Conservation (phyloP, 2,797 vertebrate genomes). For the Eptatretus atami region DNA sequence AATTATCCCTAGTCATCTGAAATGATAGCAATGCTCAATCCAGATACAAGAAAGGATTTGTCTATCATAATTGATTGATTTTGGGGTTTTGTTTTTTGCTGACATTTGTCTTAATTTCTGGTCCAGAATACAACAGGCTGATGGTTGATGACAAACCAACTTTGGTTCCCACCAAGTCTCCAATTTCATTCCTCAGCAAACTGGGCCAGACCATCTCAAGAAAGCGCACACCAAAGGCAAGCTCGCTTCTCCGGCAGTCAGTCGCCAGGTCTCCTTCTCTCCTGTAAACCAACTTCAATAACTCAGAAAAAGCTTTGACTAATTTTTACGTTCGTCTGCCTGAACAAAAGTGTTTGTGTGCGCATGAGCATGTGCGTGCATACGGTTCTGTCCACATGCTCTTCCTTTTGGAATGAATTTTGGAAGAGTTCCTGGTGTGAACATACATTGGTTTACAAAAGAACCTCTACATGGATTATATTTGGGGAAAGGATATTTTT, state of each 20-base stretch:
- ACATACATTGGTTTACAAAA: too few species aligned
- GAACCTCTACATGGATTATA: background rate
- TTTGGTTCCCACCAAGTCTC: slow-evolving; percentile 54
- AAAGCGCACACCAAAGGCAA: slow-evolving; percentile 73
- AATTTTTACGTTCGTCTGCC: too few species aligned
- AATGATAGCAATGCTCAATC: background rate
- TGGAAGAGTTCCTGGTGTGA: too few species aligned
- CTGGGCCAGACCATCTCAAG: slow-evolving; percentile 79
- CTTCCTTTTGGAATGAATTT: too few species aligned
- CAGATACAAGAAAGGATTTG: background rate
- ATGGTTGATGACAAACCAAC: slow-evolving; percentile 15
- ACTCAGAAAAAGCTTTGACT: too few species aligned
- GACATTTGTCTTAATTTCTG: slow-evolving; percentile 24
- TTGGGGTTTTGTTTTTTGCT: slow-evolving; percentile 7
- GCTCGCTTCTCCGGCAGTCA: slow-evolving; percentile 8
- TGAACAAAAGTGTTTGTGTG: too few species aligned
- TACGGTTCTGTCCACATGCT: too few species aligned
- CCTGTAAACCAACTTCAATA: too few species aligned
- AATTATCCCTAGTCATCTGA: background rate
- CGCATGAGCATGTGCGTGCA: too few species aligned
- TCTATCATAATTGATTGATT: slow-evolving; percentile 2
- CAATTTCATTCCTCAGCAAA: slow-evolving; percentile 87
- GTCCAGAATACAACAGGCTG: slow-evolving; percentile 53
- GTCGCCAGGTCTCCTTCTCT: background rate
- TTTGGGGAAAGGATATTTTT: background rate